Evolutionary conservation across 2,888 invertebrate species (phyloP).

Genomic region (Erebia epiphron): DNA sequence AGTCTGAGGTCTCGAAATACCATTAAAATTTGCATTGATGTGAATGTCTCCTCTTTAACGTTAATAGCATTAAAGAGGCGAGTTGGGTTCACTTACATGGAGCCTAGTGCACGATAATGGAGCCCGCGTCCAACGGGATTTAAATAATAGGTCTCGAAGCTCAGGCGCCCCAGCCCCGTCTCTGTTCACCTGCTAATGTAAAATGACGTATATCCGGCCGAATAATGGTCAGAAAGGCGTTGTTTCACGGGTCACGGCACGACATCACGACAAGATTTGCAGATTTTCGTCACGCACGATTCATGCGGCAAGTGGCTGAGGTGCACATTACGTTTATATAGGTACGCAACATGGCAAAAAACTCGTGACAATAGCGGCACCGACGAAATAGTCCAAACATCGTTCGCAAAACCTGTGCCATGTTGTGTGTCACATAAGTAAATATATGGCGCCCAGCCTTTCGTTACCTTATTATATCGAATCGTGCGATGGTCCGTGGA

Average conservation of each 20-base stretch:
- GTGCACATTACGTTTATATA: neutral
- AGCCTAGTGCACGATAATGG: constrained; percentile 60
- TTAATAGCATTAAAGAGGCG: constrained; percentile 50
- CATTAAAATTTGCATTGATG: constrained; percentile 29
- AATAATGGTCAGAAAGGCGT: constrained; percentile 35
- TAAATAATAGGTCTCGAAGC: constrained; percentile 68
- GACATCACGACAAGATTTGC: neutral
- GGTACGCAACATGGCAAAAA: neutral
- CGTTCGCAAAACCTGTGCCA: neutral
- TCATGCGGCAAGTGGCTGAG: neutral
- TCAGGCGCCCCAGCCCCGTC: constrained; percentile 45
- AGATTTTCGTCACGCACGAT: neutral
- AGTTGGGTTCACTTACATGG: constrained; percentile 59
- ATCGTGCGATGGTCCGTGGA: constrained; percentile 1
- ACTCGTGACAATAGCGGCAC: neutral
- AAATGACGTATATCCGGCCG: constrained; percentile 48
- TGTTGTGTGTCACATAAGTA: neutral
- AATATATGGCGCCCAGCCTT: neutral
- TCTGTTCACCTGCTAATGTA: constrained; percentile 57
- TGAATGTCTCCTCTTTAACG: constrained; percentile 46
- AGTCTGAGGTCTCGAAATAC: constrained; percentile 8
- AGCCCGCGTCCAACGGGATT: constrained; percentile 69
- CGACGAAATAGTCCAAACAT: neutral
- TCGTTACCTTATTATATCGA: neutral
- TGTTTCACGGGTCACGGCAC: neutral